A percentile compares a stretch with the other conserved stretches of the same genome.
These are phyloP conservation scores for Diplosoma virens DNA, from an alignment of 23 tunicate genomes.

Conservation along the genomic window DNA sequence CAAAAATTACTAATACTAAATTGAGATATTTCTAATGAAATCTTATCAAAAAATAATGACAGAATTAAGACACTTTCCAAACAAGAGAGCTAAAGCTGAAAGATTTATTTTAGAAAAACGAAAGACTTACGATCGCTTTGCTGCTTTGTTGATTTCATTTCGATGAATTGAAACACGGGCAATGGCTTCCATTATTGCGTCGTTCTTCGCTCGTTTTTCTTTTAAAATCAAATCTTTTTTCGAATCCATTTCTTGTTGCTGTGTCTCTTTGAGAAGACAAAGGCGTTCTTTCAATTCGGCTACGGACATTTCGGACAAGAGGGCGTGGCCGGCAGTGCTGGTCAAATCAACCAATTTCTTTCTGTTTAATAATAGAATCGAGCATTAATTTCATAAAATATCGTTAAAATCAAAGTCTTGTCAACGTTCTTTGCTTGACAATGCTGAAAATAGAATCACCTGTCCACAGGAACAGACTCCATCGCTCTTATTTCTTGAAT, in stretches of 20 bases:
- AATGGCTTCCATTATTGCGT: slow-evolving; percentile 67
- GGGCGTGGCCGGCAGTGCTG: slow-evolving; percentile 89
- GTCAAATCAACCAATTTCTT: slow-evolving; percentile 79
- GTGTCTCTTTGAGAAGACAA: slow-evolving; percentile 58
- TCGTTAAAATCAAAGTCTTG: too few species aligned
- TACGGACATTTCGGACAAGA: slow-evolving; percentile 93
- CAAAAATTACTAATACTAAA: background rate
- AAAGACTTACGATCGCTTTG: slow-evolving; percentile 29
- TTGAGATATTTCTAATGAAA: background rate
- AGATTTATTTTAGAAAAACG: background rate
- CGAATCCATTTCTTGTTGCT: slow-evolving; percentile 57
- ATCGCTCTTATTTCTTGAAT: slow-evolving; percentile 82
- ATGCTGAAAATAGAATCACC: too few species aligned
- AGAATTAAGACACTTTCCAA: background rate
- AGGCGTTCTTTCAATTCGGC: slow-evolving; percentile 86
- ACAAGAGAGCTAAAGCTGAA: background rate
- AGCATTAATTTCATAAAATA: too few species aligned
- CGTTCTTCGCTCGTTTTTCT: slow-evolving; percentile 75
- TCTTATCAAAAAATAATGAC: background rate
- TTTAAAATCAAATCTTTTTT: slow-evolving; percentile 52
- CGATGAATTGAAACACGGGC: slow-evolving; percentile 70
- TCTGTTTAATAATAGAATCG: slow-evolving; percentile 37
- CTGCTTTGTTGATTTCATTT: slow-evolving; percentile 75
- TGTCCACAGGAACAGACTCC: slow-evolving; percentile 70
- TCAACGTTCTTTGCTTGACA: too few species aligned